phyloP scores from a whole-genome alignment of 2,797 vertebrate genomes.

The Anniella stebbinsi region DNA sequence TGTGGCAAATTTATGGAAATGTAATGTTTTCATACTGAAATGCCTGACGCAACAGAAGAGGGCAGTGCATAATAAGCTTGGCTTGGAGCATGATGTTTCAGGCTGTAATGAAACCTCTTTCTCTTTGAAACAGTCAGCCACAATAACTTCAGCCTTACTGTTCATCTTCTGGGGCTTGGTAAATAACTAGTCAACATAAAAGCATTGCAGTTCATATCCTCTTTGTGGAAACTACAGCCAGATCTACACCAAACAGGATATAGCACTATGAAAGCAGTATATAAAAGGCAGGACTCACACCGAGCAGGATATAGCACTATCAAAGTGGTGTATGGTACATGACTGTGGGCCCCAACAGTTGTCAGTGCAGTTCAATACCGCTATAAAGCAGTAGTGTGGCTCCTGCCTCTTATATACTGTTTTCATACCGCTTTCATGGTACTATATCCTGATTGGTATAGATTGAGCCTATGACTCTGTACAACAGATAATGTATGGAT shows the following conservation, averaged over 20 bases:
- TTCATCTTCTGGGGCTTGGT: conserved; percentile 18
- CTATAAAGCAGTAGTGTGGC: too few relatives aligned
- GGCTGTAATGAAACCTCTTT: conserved; percentile 48
- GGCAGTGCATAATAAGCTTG: conserved; percentile 64
- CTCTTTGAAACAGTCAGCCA: conserved; percentile 39
- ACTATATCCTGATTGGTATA: too few relatives aligned
- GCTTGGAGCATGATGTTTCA: conserved; percentile 39
- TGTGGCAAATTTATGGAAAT: conserved; percentile 72
- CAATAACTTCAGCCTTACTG: conserved; percentile 60
- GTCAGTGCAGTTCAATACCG: too few relatives aligned
- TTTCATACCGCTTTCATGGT: too few relatives aligned
- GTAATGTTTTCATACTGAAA: conserved; percentile 72
- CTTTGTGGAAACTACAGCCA: conserved; percentile 14
- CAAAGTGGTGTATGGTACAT: too few relatives aligned
- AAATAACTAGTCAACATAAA: conserved; percentile 25
- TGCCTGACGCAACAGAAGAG: conserved; percentile 70
- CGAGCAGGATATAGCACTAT: too few relatives aligned
- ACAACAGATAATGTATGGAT: conserved; percentile 30
- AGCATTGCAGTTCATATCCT: conserved; percentile 31
- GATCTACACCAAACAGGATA: too few relatives aligned
- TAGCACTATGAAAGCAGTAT: too few relatives aligned
- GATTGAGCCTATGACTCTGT: conserved; percentile 27
- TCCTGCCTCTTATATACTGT: too few relatives aligned
- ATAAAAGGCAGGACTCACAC: too few relatives aligned
- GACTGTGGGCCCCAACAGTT: too few relatives aligned